phyloP scores from a whole-genome alignment of 2,888 invertebrate species.

The Tricholauxania praeusta region DNA sequence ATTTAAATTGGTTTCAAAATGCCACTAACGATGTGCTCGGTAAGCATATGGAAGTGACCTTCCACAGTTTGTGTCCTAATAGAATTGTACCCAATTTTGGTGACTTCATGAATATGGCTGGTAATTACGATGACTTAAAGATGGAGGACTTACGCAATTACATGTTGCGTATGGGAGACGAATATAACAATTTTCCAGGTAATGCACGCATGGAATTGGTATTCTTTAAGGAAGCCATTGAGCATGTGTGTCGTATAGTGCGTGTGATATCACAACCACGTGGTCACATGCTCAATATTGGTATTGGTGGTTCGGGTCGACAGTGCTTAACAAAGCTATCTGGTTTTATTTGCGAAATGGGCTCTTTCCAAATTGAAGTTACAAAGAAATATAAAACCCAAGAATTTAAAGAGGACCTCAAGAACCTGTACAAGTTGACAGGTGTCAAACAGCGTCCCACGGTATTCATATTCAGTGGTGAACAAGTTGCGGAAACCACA shows the following conservation, averaged over 20 bases:
- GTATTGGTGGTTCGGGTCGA: constrained; percentile 88
- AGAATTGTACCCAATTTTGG: constrained; percentile 80
- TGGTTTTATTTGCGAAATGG: constrained; percentile 83
- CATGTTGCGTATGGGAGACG: constrained; percentile 68
- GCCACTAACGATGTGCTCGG: constrained; percentile 81
- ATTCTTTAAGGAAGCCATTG: constrained; percentile 87
- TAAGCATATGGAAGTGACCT: constrained; percentile 83
- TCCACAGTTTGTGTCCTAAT: constrained; percentile 81
- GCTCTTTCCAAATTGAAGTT: constrained; percentile 82
- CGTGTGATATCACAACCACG: constrained; percentile 86
- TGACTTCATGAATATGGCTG: constrained; percentile 83
- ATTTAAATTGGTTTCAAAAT: constrained; percentile 81
- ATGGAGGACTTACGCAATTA: constrained; percentile 71
- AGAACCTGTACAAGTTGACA: constrained; percentile 77
- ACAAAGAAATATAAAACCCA: constrained; percentile 80
- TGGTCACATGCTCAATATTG: constrained; percentile 86
- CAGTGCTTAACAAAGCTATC: constrained; percentile 83
- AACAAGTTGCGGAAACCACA: constrained; percentile 84
- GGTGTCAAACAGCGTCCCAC: constrained; percentile 83
- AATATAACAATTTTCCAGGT: constrained; percentile 81
- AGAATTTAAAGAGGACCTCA: constrained; percentile 88
- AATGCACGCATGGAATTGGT: constrained; percentile 85
- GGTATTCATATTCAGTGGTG: constrained; percentile 88
- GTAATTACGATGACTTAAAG: constrained; percentile 82
- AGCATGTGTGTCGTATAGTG: constrained; percentile 85